Evolutionary conservation across 2,888 invertebrate genomes (phyloP).

Genomic region (Drepana falcataria): DNA sequence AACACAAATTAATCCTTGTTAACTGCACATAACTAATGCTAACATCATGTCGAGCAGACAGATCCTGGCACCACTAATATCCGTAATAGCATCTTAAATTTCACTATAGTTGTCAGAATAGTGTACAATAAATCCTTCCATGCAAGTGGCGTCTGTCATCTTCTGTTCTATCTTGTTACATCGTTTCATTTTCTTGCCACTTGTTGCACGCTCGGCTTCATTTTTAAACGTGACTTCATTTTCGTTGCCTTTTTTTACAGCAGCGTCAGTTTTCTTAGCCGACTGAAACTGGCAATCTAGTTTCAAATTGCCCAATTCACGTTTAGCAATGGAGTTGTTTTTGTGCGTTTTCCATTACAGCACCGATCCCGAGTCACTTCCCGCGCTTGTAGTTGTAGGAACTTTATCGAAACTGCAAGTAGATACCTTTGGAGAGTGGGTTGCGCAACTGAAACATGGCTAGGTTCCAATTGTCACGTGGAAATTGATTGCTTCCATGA

Average conservation of each 20-base stretch:
- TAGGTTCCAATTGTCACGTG: constrained; percentile 44
- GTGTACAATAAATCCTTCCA: constrained; percentile 32
- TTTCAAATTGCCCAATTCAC: constrained; percentile 57
- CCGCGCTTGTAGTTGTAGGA: constrained; percentile 34
- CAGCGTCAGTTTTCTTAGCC: constrained; percentile 46
- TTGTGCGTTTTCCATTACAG: constrained; percentile 37
- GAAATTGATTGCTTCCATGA: constrained; percentile 46
- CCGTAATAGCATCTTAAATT: constrained; percentile 36
- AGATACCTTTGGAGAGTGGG: constrained; percentile 13
- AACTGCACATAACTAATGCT: constrained; percentile 32
- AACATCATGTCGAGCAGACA: constrained; percentile 25
- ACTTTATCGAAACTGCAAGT: constrained; percentile 22
- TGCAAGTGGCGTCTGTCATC: constrained; percentile 18
- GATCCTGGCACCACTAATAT: constrained; percentile 35
- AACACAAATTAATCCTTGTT: constrained; percentile 37
- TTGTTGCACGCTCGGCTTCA: constrained; percentile 63
- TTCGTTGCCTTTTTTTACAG: constrained; percentile 48
- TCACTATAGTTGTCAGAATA: constrained; percentile 23
- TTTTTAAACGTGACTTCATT: constrained; percentile 63
- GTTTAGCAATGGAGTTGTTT: constrained; percentile 42
- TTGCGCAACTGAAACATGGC: constrained; percentile 51
- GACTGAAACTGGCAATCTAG: constrained; percentile 50
- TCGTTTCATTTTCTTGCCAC: constrained; percentile 47
- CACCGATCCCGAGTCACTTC: constrained; percentile 38
- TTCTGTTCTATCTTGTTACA: constrained; percentile 26